phyloP scores from a whole-genome alignment of 2,888 invertebrate genomes.

The Cheiracanthium punctorium region DNA sequence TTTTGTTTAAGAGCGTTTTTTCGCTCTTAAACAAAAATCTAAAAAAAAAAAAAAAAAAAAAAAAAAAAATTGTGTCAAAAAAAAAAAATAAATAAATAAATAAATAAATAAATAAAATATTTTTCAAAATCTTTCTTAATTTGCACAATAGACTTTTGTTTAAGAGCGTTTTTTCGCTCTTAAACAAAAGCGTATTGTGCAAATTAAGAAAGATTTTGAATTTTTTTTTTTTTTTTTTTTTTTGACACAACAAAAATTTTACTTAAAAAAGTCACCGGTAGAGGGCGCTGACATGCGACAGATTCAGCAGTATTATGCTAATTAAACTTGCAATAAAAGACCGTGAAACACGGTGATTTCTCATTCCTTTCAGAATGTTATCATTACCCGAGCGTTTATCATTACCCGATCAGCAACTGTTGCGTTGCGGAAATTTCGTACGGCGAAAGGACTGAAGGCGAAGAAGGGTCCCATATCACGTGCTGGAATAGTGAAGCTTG shows the following conservation, averaged over 20 bases:
- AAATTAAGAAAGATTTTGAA: too few species aligned
- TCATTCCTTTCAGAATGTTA: conserved; percentile 2
- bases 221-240: too few species aligned
- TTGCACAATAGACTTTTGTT: too few species aligned
- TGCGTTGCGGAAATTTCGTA: not conserved
- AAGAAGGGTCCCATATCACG: not conserved
- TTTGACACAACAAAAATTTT: not conserved
- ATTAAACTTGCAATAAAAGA: not conserved
- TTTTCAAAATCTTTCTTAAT: too few species aligned
- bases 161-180: too few species aligned
- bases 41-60: too few species aligned
- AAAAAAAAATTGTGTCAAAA: too few species aligned
- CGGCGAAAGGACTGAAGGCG: not conserved
- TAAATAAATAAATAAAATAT: too few species aligned
- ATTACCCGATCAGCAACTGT: not conserved
- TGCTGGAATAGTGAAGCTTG: conserved; percentile 6
- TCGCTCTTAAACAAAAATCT: too few species aligned
- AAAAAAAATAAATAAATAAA: too few species aligned
- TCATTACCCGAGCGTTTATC: not conserved
- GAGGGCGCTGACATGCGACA: not conserved
- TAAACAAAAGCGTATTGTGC: too few species aligned
- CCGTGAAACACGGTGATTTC: not conserved
- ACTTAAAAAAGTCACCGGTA: not conserved
- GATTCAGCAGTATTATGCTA: not conserved
- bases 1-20: too few species aligned